A percentile compares a stretch with the other conserved stretches of the same genome.
phyloP scores from a whole-genome alignment of 2,888 invertebrate genomes.

The Sphaerophoria rueppellii region DNA sequence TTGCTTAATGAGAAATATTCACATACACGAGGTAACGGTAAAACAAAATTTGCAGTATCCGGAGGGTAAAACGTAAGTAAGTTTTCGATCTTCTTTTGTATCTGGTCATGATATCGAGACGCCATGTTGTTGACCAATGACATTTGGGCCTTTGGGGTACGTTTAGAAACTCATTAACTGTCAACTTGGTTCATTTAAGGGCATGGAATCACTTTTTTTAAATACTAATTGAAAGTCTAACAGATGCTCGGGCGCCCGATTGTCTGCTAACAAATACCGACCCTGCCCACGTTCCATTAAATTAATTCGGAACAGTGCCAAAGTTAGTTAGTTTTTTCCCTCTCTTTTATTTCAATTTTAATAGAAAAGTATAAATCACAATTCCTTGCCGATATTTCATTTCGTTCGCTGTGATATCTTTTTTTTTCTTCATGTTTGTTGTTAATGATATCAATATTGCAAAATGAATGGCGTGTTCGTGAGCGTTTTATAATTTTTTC shows the following conservation, averaged over 20 bases:
- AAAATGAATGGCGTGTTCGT: conserved; percentile 6
- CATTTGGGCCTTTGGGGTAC: too few species aligned
- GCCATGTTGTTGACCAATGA: too few species aligned
- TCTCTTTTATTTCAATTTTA: neutral
- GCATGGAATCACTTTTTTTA: too few species aligned
- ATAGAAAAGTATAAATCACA: conserved; percentile 49
- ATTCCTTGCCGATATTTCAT: conserved; percentile 40
- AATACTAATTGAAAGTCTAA: too few species aligned
- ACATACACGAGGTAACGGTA: too few species aligned
- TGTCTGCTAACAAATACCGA: neutral
- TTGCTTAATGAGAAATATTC: too few species aligned
- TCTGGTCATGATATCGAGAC: too few species aligned
- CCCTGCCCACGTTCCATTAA: neutral
- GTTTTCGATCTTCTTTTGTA: too few species aligned
- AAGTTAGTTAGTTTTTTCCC: neutral
- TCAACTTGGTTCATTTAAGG: too few species aligned
- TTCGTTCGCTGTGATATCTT: conserved; percentile 25
- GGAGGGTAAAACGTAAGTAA: too few species aligned
- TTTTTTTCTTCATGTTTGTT: conserved; percentile 6
- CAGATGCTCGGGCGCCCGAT: neutral
- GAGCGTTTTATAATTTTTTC: neutral
- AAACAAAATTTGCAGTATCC: too few species aligned
- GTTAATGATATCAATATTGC: conserved; percentile 19
- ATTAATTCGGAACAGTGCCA: conserved; percentile 30
- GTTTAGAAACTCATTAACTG: too few species aligned